Evolutionary conservation across 2,888 invertebrate genomes (phyloP), one percentile per base, ranked within the genome.

Genomic region (Monoplex corrugatus): DNA sequence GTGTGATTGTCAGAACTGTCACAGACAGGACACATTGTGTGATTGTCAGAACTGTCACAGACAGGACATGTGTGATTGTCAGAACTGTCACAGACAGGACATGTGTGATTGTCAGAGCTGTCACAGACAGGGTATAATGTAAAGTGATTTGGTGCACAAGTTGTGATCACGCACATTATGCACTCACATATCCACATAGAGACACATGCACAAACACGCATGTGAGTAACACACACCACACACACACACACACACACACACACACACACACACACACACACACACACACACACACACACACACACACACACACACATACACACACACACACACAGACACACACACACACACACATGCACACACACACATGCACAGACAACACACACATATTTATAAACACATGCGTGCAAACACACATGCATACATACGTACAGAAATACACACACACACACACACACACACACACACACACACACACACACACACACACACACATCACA

Each of bases 401-500:
- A 63, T 63, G 23, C 28, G 10, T 6, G 35, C 23, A 23, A 13
- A 38, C 80, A 80, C 80, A 80, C 43, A 80, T n/a, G n/a, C 28
- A 28, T 23, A 8, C 38, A 28, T 5, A 16, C 19, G 28, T 28
- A 43, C 43, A 43, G 2, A 38, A 23, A 80, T 28, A 80, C 80
- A 80, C 43, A 43, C 80, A 80, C 43, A 43, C 43, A 80, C 43
- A 28, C 80, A 86, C 75, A 86, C 89, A 78, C 83, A 83, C 44
- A 84, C 83, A 83, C 57, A 83, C 82, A 88, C 63, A 45, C 1
- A 87, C 28, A 35, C 87, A 75, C 72, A 75, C 78, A 44, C 87
- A 75, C 44, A 8, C 50, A 19, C 50, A 19, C 50, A 50, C 50
- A 50, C 50, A 50, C 50, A 50, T 50, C 10, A 50, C 50, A 50